Evolutionary conservation across 2,888 invertebrate genomes (phyloP), one percentile per base, ranked within the genome.

Genomic region (Ennomos fuscantarius): DNA sequence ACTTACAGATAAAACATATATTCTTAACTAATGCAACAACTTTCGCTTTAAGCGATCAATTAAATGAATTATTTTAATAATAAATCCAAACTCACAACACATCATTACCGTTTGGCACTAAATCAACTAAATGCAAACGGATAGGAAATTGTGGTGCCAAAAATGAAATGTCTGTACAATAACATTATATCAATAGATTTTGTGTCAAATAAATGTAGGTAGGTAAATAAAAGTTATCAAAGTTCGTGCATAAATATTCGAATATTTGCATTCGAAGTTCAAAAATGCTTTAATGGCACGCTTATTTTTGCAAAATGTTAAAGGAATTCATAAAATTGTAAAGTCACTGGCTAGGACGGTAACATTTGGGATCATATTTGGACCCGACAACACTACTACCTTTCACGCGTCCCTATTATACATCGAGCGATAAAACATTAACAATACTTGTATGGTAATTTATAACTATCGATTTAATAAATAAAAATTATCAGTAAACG

Each of bases 391-490:
- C 71, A 64, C 65, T 70, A 63, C 61, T 67, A 59, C 58, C 77
- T 77, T 82, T 79, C 82, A 84, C 70, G 65, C 86, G 63, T 86
- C 82, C 75, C 77, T 70, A 70, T 62, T 73, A 75, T 73, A 79
- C 73, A 68, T 74, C 81, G 83, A 84, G 75, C 82, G 80, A 73
- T 75, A 78, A 77, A 74, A 75, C 75, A 79, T 78, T 68, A 79
- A 86, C 82, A 90, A 90, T 90, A 90, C 90, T 90, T 86, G 76
- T 82, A 84, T 84, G 89, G 86, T 89, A 87, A 75, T 79, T 77
- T 74, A 66, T 73, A 70, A 68, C 65, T 73, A 74, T 76, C 74
- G 72, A 73, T 69, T 74, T 73, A 73, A 73, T 78, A 74, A 70
- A 73, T 78, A 76, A 66, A 74, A 73, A 76, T 60, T 65, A 70